Evolutionary conservation across 2,888 invertebrate genomes (phyloP).

Genomic region (Patella pellucida): DNA sequence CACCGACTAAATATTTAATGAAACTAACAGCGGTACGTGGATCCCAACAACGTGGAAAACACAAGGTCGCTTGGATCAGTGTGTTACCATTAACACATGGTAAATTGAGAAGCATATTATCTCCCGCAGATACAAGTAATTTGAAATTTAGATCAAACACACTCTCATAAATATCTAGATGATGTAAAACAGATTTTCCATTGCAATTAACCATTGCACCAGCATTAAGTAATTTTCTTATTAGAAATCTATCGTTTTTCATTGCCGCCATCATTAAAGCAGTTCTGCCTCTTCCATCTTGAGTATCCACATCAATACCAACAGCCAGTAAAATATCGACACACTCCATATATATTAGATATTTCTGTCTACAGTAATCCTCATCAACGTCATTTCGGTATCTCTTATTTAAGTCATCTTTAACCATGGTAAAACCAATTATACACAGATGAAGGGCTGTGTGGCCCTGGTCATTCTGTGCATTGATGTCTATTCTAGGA

Average conservation of each 20-base stretch:
- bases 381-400: background rate
- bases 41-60: too few relatives aligned
- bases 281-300: background rate
- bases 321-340: background rate
- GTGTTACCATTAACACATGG: too few relatives aligned
- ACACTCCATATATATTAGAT: background rate
- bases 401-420: background rate
- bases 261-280: background rate
- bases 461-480: background rate
- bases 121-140: too few relatives aligned
- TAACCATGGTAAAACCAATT: background rate
- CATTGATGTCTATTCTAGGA: background rate
- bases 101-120: too few relatives aligned
- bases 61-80: too few relatives aligned
- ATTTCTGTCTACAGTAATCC: background rate
- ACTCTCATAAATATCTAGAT: too few relatives aligned
- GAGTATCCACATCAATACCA: background rate
- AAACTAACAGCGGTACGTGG: too few relatives aligned
- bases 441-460: slow-evolving; percentile 2
- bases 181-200: too few relatives aligned
- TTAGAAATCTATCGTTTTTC: background rate
- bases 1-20: too few relatives aligned
- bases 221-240: background rate
- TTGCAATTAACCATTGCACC: background rate
- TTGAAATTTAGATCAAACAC: too few relatives aligned